Evolutionary conservation across 1,140 invertebrate genomes (phyloP), one percentile per base, ranked within the genome.

Genomic region (Calycopis cecrops): DNA sequence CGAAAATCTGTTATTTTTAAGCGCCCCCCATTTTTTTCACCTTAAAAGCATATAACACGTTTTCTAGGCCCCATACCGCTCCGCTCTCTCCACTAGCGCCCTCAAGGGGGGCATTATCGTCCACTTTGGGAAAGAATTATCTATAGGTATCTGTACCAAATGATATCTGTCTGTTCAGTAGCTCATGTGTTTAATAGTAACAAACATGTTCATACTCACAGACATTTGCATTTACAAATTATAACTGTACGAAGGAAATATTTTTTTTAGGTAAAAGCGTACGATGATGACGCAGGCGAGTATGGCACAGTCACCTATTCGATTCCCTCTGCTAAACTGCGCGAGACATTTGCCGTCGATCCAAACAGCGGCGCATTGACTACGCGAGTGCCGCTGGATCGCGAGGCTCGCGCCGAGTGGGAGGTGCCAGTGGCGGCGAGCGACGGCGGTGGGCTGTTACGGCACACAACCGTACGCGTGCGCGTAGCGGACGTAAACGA

Each of bases 401-500:
- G 96, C 21, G 97, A 98, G 83, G 68, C 85, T 10, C 89, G 90
- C 61, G 91, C 91, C 59, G 78, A 93, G 9, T 97, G 94, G 76
- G 92, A 94, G 73, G 90, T 98, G 51, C 92, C 93, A 0, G 90
- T 98, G 8, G 92, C 94, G 79, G 96, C 96, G n/a, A 92, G 91
- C 10, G 96, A 98, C 84, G 93, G 92, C 48, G 96, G 96, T 42
- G 94, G 94, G 4, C 91, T 92, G 73, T 92, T 93, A 48, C 94
- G 93, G 4, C 96, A 95, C 77, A 90, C 95, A 1, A 91, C 91
- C 7, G 91, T 98, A 4, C 88, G 93, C 67, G 92, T 98, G 8
- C 92, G 90, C 65, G 92, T 98, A 8, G 87, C 84, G 3, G 97
- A 98, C 87, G 90, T 92, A 52, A 98, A 98, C 87, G 97, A 98